Evolutionary conservation across 2,113 vertebrate genomes (phyloP), one percentile per base, ranked within the genome.

Genomic region (Hymenochirus boettgeri): DNA sequence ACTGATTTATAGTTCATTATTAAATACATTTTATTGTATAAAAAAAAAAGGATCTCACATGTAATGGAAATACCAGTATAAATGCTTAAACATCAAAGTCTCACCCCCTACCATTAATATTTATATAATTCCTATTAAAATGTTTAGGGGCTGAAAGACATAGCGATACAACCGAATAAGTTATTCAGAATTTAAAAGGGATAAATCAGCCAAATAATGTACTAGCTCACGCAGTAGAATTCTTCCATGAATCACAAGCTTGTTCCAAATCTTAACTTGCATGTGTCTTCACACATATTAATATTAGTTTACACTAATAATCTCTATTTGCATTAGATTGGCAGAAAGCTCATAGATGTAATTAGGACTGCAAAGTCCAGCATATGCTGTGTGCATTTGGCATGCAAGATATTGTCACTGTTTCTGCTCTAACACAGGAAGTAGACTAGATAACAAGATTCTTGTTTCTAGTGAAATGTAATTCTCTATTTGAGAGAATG

Each of bases 261-360:
- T 19, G 46, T 47, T 27, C 29, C 22, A 25, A 45, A 8, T 62
- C 48, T 61, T 62, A n/a, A 50, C 42, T 12, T 62, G 60, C 27
- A 52, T 52, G 29, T 51, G 29, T 27, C 26, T 25, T 52, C 19
- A 17, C 8, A 62, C 48, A 50, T 46, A 61, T 29, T 50, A 26
- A 21, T 50, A 61, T 62, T 52, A 62, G 46, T 19, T 22, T 37
- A 13, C 4, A 12, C 29, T 62, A 50, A 62, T 62, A 29, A 37
- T 51, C 26, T 48, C 18, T 62, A 51, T 51, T 62, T 52, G 60
- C 46, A 62, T 62, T 62, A 62, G 12, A 52, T 37, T 62, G 48
- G 60, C 60, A 52, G 47, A 51, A 17, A 52, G 46, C 59, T 50
- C 59, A 11, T 18, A 51, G 47, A 62, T 52, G 12, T 51, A 47